These are phyloP conservation scores for Dipodomys stephensi DNA, from an alignment of 2,113 vertebrate species.

Conservation along the genomic window DNA sequence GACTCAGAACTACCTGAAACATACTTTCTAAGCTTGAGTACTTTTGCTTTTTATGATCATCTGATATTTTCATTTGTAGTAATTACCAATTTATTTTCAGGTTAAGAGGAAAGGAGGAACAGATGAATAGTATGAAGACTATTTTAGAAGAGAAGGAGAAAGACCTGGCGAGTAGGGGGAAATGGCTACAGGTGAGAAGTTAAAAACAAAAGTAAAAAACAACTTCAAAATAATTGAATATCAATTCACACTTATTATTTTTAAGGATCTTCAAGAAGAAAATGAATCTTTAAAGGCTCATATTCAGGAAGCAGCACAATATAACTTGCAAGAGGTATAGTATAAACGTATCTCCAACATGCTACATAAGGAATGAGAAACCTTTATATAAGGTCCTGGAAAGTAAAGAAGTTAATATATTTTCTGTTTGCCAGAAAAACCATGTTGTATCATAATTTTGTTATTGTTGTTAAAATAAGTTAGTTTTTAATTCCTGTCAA, in stretches of 20 bases:
- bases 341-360: conserved; percentile 43
- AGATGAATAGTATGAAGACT: conserved; percentile 85
- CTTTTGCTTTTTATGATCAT: conserved; percentile 39
- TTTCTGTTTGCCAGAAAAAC: conserved; percentile 41
- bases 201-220: background rate
- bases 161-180: conserved; percentile 83
- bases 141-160: conserved; percentile 87
- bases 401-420: background rate
- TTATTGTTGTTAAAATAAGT: conserved; percentile 48
- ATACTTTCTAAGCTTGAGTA: background rate
- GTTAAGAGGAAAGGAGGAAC: conserved; percentile 88
- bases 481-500: conserved; percentile 31
- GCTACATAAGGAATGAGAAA: background rate
- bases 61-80: conserved; percentile 46
- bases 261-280: conserved; percentile 86
- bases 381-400: background rate
- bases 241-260: background rate
- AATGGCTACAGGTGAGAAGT: conserved; percentile 85
- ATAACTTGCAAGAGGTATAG: conserved; percentile 83
- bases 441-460: background rate
- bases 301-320: conserved; percentile 84
- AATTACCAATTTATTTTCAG: conserved; percentile 80
- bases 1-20: conserved; percentile 14
- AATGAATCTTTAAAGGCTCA: conserved; percentile 84
- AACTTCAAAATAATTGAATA: background rate